These are phyloP conservation scores for Drosophila recens DNA, from an alignment of 2,888 invertebrate genomes.

Conservation along the genomic window DNA sequence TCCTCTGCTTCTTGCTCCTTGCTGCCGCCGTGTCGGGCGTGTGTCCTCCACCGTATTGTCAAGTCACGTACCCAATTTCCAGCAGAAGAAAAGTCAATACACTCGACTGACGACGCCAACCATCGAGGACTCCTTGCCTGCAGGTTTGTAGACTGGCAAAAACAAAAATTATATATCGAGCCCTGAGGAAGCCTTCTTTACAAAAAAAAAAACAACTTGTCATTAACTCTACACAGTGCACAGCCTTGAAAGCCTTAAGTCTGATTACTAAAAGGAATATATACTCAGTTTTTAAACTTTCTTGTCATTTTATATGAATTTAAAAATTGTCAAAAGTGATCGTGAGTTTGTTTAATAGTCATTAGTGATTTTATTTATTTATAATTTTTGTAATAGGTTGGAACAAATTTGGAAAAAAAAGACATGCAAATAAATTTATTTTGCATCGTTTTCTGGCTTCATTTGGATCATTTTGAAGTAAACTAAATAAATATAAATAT, in stretches of 20 bases:
- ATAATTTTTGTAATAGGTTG: too few species aligned
- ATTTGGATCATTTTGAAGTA: too few species aligned
- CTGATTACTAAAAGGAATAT: not conserved
- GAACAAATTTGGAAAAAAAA: too few species aligned
- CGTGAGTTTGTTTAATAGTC: too few species aligned
- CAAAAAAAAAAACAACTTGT: constrained; percentile 15
- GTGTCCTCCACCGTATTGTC: constrained; percentile 65
- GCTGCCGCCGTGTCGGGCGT: constrained; percentile 16
- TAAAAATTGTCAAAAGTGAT: not conserved
- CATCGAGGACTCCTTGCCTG: constrained; percentile 9
- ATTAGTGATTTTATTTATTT: too few species aligned
- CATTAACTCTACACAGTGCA: constrained; percentile 13
- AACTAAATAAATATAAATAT: too few species aligned
- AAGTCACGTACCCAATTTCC: constrained; percentile 81
- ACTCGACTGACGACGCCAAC: constrained; percentile 49
- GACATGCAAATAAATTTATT: too few species aligned
- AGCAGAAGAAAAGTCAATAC: constrained; percentile 71
- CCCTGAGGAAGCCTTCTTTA: constrained; percentile 19
- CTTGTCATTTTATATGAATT: not conserved
- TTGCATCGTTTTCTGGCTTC: too few species aligned
- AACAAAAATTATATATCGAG: constrained; percentile 14
- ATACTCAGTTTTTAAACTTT: not conserved
- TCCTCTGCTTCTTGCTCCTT: constrained; percentile 25
- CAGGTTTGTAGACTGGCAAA: constrained; percentile 23
- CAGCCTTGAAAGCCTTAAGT: not conserved